phyloP scores from a whole-genome alignment of 2,113 vertebrate genomes.

The Chitala chitala region DNA sequence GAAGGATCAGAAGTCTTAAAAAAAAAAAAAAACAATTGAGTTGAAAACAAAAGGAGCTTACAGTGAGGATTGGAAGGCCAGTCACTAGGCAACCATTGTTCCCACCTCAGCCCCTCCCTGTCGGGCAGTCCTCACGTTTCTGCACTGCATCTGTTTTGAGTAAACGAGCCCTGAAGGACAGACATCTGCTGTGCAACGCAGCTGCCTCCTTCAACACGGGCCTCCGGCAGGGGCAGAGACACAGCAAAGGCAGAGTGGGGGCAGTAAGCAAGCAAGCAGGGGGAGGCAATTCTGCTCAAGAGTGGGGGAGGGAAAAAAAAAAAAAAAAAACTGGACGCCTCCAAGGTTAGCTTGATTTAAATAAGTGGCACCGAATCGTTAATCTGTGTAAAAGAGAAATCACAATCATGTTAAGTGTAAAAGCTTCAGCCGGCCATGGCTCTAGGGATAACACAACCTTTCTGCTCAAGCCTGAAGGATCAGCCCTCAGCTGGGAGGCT shows the following conservation, averaged over 20 bases:
- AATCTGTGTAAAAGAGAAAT: too few species aligned
- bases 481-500: too few species aligned
- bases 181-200: slow-evolving; percentile 8
- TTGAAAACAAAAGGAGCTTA: slow-evolving; percentile 11
- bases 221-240: neutral
- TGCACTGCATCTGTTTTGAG: neutral
- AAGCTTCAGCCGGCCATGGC: too few species aligned
- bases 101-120: neutral
- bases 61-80: neutral
- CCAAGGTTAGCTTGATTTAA: too few species aligned
- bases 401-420: too few species aligned
- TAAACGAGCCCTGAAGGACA: neutral
- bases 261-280: neutral
- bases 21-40: neutral
- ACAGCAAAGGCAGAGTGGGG: too few species aligned
- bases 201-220: neutral
- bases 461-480: too few species aligned
- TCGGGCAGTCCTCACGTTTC: neutral
- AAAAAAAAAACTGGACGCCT: too few species aligned
- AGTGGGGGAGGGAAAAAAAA: too few species aligned
- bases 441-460: too few species aligned
- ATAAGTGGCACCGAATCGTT: too few species aligned
- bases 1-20: too few species aligned
- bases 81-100: neutral
- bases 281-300: neutral